A percentile compares a stretch with the other conserved stretches of the same genome.
Evolutionary conservation across 30 jellyfish, hydroid and myxozoan genomes (phyloP).

Genomic region (Hydractinia symbiolongicarpus): DNA sequence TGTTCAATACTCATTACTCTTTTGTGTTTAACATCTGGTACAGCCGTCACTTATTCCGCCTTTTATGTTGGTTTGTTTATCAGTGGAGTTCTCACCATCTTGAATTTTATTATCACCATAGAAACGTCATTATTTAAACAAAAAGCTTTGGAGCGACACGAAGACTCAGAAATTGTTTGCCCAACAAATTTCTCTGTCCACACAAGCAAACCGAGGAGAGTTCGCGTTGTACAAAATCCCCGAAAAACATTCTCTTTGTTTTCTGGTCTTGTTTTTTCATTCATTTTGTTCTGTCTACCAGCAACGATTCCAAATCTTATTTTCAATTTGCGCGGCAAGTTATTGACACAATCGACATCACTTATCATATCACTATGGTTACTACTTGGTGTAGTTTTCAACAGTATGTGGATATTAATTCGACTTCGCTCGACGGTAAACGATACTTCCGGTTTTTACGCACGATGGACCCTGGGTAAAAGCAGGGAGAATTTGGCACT

Average conservation of each 20-base stretch:
- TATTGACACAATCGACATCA: constrained; percentile 19
- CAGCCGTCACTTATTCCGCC: constrained; percentile 9
- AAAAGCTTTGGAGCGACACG: neutral
- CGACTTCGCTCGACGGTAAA: constrained; percentile 29
- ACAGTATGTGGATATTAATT: constrained; percentile 26
- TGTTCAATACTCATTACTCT: constrained; percentile 10
- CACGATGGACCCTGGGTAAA: constrained; percentile 27
- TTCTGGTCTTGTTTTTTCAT: constrained; percentile 27
- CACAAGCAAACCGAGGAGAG: neutral
- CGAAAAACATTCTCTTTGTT: constrained; percentile 27
- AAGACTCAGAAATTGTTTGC: neutral
- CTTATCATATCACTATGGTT: constrained; percentile 25
- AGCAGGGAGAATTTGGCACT: neutral
- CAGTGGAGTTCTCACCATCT: constrained; percentile 19
- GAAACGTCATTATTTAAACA: constrained; percentile 21
- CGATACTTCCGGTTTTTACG: constrained; percentile 13
- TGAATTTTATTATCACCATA: constrained; percentile 13
- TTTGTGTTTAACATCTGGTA: neutral
- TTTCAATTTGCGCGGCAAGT: constrained; percentile 8
- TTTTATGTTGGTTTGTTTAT: constrained; percentile 21
- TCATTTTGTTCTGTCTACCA: constrained; percentile 24
- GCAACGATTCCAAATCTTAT: constrained; percentile 28
- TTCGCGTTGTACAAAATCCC: constrained; percentile 20
- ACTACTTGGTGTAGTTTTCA: constrained; percentile 28
- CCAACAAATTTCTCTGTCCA: neutral